Conservation (phyloP, 2,888 invertebrate genomes). For the Crossocerus cetratus region DNA sequence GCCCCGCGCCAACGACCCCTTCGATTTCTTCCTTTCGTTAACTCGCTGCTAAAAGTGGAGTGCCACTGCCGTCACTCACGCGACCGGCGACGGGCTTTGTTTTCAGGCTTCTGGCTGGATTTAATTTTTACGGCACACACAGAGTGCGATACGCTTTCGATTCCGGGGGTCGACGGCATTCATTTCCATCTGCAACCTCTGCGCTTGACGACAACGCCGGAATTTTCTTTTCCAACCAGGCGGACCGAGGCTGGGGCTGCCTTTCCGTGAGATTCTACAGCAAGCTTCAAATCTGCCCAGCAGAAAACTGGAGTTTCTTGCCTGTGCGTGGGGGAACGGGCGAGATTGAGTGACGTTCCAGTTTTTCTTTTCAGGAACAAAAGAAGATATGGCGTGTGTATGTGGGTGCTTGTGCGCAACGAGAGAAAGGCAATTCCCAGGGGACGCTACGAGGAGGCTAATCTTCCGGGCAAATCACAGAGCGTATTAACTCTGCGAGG, state of each 20-base stretch:
- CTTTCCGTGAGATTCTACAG: no score
- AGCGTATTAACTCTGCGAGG: constrained; percentile 41
- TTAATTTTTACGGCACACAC: neutral
- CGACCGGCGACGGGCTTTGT: neutral
- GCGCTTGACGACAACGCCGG: no score
- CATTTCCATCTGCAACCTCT: no score
- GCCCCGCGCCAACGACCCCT: neutral
- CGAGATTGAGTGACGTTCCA: neutral
- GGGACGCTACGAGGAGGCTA: constrained; percentile 48
- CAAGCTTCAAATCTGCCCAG: no score
- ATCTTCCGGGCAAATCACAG: constrained; percentile 49
- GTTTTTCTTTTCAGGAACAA: neutral
- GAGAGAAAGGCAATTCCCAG: constrained; percentile 47
- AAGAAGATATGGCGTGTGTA: neutral
- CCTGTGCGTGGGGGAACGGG: neutral
- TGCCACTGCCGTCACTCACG: neutral
- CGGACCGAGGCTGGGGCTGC: no score
- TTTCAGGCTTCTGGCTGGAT: neutral
- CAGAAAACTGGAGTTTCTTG: no score
- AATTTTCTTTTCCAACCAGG: no score
- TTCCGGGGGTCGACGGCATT: no score
- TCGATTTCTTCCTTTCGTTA: neutral
- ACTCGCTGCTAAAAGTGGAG: neutral
- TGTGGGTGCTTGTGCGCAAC: constrained; percentile 26
- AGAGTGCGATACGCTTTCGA: neutral